These are phyloP conservation scores for Uria aalge DNA, from an alignment of 2,113 vertebrate species.

Conservation along the genomic window DNA sequence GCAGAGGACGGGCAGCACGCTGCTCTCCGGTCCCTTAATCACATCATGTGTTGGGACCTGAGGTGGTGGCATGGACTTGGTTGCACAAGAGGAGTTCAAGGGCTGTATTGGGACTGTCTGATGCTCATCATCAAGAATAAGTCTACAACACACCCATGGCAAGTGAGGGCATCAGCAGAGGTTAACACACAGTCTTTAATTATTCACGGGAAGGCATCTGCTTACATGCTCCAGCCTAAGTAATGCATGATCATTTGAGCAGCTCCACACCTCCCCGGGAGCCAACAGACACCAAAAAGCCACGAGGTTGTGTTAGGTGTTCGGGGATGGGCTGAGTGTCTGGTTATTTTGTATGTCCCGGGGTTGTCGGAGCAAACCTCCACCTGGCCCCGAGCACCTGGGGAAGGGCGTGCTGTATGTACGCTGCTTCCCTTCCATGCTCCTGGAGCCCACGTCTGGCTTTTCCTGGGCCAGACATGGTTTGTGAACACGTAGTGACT, in stretches of 20 bases:
- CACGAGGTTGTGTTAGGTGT: background rate
- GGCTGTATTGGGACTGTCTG: background rate
- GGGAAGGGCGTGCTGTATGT: fast-evolving
- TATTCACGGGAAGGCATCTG: background rate
- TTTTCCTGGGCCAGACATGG: background rate
- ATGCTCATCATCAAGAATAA: background rate
- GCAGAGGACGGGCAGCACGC: background rate
- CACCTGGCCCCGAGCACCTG: too few species aligned
- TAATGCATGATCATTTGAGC: background rate
- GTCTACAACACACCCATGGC: background rate
- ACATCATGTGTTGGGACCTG: too few species aligned
- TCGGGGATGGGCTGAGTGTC: background rate
- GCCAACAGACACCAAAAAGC: background rate
- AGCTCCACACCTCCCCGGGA: background rate
- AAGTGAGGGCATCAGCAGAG: background rate
- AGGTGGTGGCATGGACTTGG: background rate
- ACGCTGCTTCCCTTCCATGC: fast-evolving
- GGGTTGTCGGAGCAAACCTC: background rate
- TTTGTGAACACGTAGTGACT: fast-evolving
- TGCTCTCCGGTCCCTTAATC: background rate
- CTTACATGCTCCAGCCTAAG: background rate
- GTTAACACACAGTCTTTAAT: background rate
- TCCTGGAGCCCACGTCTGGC: fast-evolving
- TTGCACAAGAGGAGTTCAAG: background rate
- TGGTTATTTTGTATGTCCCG: background rate